Conservation (phyloP, 2,888 invertebrate species). For the Cyrtodaria siliqua region DNA sequence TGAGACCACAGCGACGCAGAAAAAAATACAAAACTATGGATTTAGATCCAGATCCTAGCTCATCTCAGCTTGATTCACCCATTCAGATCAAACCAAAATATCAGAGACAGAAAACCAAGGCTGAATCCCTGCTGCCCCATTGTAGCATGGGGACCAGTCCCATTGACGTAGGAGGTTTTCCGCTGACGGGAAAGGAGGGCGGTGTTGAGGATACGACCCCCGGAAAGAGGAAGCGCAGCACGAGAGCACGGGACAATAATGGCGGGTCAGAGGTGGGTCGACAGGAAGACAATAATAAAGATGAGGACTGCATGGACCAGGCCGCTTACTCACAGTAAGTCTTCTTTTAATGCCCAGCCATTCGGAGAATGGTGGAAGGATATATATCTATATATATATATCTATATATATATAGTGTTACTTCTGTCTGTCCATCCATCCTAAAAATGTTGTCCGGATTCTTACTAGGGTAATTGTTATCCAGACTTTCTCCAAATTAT, state of each 20-base stretch:
- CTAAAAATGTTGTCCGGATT: no score
- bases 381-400: no score
- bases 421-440: no score
- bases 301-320: slow-evolving; percentile 73
- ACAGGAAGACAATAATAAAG: slow-evolving; percentile 36
- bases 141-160: slow-evolving; percentile 60
- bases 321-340: slow-evolving; percentile 76
- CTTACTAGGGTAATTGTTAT: no score
- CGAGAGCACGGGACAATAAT: slow-evolving; percentile 63
- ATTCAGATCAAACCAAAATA: slow-evolving; percentile 53
- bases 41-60: slow-evolving; percentile 89
- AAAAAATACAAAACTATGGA: slow-evolving; percentile 96
- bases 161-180: slow-evolving; percentile 57
- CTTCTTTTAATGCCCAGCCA: no score
- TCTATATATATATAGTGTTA: no score
- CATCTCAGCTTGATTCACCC: slow-evolving; percentile 43
- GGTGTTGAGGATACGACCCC: slow-evolving; percentile 57
- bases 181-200: slow-evolving; percentile 45
- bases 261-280: slow-evolving; percentile 15
- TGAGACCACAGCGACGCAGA: slow-evolving; percentile 92
- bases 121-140: slow-evolving; percentile 36
- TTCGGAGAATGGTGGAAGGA: no score
- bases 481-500: no score
- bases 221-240: slow-evolving; percentile 79
- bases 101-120: slow-evolving; percentile 30